Percentiles rank a stretch among this genome's conserved stretches.
These are phyloP conservation scores for Holocentrus rufus DNA, from an alignment of 2,797 vertebrate genomes.

Conservation along the genomic window DNA sequence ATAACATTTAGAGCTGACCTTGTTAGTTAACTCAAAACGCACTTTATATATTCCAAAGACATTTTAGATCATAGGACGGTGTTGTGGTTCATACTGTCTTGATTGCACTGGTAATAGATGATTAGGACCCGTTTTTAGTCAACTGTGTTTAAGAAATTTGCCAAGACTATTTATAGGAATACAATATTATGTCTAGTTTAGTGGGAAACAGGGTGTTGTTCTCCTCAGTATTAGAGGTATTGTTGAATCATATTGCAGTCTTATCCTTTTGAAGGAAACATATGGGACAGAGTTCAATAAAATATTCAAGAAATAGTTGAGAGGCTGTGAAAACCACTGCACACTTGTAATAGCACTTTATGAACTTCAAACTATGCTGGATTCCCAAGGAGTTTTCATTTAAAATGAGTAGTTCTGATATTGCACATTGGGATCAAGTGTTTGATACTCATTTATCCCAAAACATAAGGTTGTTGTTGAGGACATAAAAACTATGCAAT, in stretches of 20 bases:
- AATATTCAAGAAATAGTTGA: slow-evolving; percentile 12
- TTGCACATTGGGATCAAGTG: slow-evolving; percentile 6
- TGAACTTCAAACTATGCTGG: slow-evolving; percentile 51
- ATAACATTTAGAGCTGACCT: neutral
- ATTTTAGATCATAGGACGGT: slow-evolving; percentile 22
- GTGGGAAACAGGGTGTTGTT: neutral
- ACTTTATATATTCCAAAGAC: slow-evolving; percentile 48
- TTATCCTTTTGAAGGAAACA: neutral
- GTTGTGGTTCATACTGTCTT: slow-evolving; percentile 41
- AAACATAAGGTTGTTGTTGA: slow-evolving; percentile 19
- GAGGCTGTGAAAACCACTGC: slow-evolving; percentile 7
- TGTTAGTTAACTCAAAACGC: slow-evolving; percentile 29
- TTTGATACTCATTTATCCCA: slow-evolving; percentile 24
- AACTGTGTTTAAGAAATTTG: slow-evolving; percentile 24
- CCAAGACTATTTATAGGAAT: slow-evolving; percentile 11
- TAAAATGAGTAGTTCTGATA: slow-evolving; percentile 15
- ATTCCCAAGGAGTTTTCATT: slow-evolving; percentile 28
- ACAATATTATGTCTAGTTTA: neutral
- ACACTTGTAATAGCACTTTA: slow-evolving; percentile 62
- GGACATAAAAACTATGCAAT: slow-evolving; percentile 66
- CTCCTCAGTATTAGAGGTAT: slow-evolving; percentile 9
- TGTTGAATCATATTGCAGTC: neutral
- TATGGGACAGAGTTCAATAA: neutral
- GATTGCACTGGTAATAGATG: slow-evolving; percentile 26
- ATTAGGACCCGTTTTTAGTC: neutral